Conservation (phyloP, 35 echinoderm and acorn worm genomes). For the Eucidaris tribuloides region DNA sequence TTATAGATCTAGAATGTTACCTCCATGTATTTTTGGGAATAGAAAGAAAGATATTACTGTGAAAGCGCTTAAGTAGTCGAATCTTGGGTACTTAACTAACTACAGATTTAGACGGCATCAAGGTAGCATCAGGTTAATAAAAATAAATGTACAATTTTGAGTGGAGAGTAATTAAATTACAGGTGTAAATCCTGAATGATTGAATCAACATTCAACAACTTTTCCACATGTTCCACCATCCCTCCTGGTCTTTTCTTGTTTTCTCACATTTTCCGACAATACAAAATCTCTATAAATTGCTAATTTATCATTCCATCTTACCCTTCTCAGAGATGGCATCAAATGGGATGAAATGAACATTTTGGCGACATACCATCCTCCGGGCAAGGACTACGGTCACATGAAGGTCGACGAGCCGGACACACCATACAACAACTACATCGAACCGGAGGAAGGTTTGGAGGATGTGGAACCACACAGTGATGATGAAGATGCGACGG, state of each 20-base stretch:
- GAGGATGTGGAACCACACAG: slow-evolving; percentile 50
- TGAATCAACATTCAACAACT: neutral
- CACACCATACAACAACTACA: slow-evolving; percentile 81
- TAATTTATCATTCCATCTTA: neutral
- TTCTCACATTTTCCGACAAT: neutral
- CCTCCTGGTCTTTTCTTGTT: neutral
- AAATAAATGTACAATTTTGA: too few relatives aligned
- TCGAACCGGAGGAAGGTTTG: slow-evolving; percentile 40
- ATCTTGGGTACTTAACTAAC: too few relatives aligned
- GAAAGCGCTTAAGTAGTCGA: too few relatives aligned
- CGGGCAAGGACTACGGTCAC: slow-evolving; percentile 91
- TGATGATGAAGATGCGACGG: slow-evolving; percentile 40
- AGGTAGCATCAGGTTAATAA: too few relatives aligned
- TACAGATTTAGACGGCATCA: too few relatives aligned
- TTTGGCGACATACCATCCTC: slow-evolving; percentile 77
- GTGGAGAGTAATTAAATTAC: too few relatives aligned
- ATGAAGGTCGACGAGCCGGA: slow-evolving; percentile 98
- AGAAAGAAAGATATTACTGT: too few relatives aligned
- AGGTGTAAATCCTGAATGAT: too few relatives aligned
- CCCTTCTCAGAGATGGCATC: slow-evolving; percentile 71
- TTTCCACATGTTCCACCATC: too few relatives aligned
- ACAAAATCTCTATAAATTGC: neutral
- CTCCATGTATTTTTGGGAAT: too few relatives aligned
- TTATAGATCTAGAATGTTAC: too few relatives aligned
- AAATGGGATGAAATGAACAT: slow-evolving; percentile 99